Evolutionary conservation across 2,797 vertebrate genomes (phyloP), one percentile per base, ranked within the genome.

Genomic region (Parauchenoglanis punctatus): DNA sequence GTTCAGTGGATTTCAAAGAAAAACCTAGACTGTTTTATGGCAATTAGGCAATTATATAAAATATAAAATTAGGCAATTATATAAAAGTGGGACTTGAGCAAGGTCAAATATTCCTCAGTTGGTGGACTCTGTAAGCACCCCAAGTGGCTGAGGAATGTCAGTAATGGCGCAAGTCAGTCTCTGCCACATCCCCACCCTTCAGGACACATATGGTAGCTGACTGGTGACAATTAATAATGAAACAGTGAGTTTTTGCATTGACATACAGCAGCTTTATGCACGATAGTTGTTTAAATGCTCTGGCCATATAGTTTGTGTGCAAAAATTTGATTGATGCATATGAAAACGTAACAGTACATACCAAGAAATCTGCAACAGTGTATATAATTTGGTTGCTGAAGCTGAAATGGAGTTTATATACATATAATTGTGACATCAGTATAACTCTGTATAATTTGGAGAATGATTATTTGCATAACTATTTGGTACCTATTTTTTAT

Each of bases 1-100:
- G 59, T n/a, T 81, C 58, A n/a, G 7, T 13, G n/a, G 61, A 59
- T 89, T 86, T 87, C 58, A 52, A 86, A 54, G 83, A 70, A 81
- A 81, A 17, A 12, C 59, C 2, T 18, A n/a, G 54, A 83, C 49
- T 61, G 31, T 12, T 52, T 78, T 35, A 40, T 20, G 44, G 44
- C 49, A 56, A 40, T 58, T 11, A 58, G 54, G 54, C 52, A 58
- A 35, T 56, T 58, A 80, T 35, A 80, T 81, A 20, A 80, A 78
- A 10, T 35, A 35, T 35, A 35, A 35, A 35, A 35, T 58, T 10
- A 58, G 54, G 54, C 52, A 58, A 35, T 56, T 58, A 80, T 35
- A 80, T 81, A 20, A 80, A 78, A 10, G 46, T 28, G 4, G 73
- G 5, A 54, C 25, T 54, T 76, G 15, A 75, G 46, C 23, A 7